phyloP scores from a whole-genome alignment of 2,888 invertebrate genomes.

The Callosobruchus maculatus region DNA sequence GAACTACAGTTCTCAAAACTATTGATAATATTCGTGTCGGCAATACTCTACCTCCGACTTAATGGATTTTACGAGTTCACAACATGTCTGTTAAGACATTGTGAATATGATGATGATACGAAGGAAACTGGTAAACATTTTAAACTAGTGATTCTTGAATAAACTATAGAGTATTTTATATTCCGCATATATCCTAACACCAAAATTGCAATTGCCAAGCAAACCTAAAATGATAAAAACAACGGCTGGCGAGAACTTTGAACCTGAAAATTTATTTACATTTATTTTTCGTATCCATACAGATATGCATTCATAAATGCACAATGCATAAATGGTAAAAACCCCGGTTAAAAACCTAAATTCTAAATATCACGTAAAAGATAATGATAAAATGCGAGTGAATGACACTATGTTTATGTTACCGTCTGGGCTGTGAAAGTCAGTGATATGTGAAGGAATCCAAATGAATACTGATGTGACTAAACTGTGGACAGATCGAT shows the following conservation, averaged over 20 bases:
- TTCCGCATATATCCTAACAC: too few relatives aligned
- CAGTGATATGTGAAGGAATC: not conserved
- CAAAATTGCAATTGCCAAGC: too few relatives aligned
- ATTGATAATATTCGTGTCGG: too few relatives aligned
- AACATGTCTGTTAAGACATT: too few relatives aligned
- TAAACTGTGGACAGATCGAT: not conserved
- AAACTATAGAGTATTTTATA: too few relatives aligned
- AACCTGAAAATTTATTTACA: not conserved
- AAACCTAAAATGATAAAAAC: not conserved
- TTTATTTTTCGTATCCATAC: not conserved
- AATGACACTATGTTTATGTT: not conserved
- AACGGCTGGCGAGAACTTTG: not conserved
- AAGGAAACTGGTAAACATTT: too few relatives aligned
- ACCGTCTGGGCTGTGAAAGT: not conserved
- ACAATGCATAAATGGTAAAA: not conserved
- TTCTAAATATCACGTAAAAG: not conserved
- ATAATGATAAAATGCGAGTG: not conserved
- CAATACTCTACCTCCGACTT: too few relatives aligned
- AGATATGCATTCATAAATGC: not conserved
- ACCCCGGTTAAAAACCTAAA: not conserved
- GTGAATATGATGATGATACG: too few relatives aligned
- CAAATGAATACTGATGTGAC: not conserved
- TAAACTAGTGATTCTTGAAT: too few relatives aligned
- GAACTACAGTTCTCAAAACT: too few relatives aligned
- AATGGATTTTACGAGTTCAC: too few relatives aligned